phyloP scores from a whole-genome alignment of 2,888 invertebrate species.

The Xestoiulus laeticollis region DNA sequence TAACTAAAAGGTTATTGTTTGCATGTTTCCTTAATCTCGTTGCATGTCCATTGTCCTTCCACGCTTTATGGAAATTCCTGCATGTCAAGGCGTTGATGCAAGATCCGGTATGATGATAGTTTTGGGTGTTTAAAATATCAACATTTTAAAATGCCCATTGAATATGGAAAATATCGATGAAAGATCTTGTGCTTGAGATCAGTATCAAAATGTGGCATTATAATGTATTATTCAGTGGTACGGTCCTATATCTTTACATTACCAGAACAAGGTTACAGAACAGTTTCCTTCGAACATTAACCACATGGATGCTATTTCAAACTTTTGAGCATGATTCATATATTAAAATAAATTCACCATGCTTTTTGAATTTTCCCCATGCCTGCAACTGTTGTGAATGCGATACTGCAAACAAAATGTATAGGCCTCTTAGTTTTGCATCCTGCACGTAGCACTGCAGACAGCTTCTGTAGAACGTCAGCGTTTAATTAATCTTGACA shows the following conservation, averaged over 20 bases:
- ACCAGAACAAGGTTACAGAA: neutral
- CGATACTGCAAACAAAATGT: neutral
- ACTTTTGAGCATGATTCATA: neutral
- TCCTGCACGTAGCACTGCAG: neutral
- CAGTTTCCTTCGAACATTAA: neutral
- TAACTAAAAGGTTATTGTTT: constrained; percentile 37
- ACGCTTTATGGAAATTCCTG: constrained; percentile 17
- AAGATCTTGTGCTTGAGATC: neutral
- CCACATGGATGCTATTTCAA: neutral
- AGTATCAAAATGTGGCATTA: neutral
- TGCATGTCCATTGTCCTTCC: constrained; percentile 15
- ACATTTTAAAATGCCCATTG: too few species aligned
- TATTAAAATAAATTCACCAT: neutral
- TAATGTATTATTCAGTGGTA: neutral
- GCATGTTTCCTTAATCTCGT: neutral
- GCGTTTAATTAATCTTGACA: constrained; percentile 52
- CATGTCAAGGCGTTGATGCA: neutral
- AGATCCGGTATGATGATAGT: neutral
- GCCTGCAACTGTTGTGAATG: neutral
- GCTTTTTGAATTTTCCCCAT: neutral
- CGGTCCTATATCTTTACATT: neutral
- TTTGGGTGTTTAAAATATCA: neutral
- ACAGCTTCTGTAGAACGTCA: constrained; percentile 48
- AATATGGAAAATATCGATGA: neutral
- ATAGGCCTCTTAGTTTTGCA: neutral